Conservation (phyloP, 2,888 invertebrate species). For the Brachylomia viminalis region DNA sequence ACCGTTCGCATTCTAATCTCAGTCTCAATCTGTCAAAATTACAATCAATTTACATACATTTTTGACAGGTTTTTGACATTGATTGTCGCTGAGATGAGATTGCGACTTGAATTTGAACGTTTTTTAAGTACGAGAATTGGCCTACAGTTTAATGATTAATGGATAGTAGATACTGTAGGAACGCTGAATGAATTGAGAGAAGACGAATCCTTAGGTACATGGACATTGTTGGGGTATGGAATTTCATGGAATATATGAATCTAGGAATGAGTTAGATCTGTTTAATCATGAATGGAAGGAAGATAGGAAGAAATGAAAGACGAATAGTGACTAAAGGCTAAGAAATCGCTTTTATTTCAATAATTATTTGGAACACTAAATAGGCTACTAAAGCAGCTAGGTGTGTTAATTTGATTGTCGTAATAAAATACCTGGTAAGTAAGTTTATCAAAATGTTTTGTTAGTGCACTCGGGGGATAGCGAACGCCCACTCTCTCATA, state of each 20-base stretch:
- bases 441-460: not conserved
- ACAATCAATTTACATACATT: too few species aligned
- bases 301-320: not conserved
- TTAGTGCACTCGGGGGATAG: not conserved
- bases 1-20: too few species aligned
- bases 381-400: not conserved
- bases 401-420: not conserved
- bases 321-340: not conserved
- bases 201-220: slow-evolving; percentile 42
- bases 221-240: slow-evolving; percentile 4
- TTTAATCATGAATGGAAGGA: not conserved
- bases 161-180: not conserved
- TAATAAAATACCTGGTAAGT: slow-evolving; percentile 12
- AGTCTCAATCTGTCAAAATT: too few species aligned
- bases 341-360: not conserved
- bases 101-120: too few species aligned
- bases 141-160: not conserved
- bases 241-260: not conserved
- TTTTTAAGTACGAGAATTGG: too few species aligned
- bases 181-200: not conserved
- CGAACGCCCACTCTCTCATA: not conserved
- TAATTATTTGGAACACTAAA: not conserved
- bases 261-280: not conserved
- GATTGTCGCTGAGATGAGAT: too few species aligned
- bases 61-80: too few species aligned